Conservation (phyloP, 2,888 invertebrate species). For the Cheilosia urbana region DNA sequence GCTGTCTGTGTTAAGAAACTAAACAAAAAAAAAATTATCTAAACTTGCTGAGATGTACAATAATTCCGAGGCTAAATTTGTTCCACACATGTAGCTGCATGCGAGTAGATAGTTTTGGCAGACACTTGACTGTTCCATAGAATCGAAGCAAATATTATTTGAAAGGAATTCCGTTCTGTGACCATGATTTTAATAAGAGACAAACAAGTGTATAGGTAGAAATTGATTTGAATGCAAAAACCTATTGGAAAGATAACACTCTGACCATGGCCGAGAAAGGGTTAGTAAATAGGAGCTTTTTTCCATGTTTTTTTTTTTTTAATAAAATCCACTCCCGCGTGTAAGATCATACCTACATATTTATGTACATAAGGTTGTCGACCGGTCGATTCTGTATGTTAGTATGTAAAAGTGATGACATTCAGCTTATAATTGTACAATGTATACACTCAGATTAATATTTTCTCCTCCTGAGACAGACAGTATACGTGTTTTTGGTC, state of each 20-base stretch:
- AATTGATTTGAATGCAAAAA: conserved; percentile 1
- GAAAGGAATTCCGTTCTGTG: neutral
- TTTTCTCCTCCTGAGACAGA: conserved; percentile 42
- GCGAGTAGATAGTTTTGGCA: neutral
- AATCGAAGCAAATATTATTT: conserved; percentile 19
- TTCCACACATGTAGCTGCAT: conserved; percentile 20
- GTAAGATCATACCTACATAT: conserved; percentile 24
- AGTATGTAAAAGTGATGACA: conserved; percentile 49
- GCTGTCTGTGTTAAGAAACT: conserved; percentile 26
- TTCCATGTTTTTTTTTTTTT: conserved; percentile 20
- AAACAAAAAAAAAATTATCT: conserved; percentile 13
- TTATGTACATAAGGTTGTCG: conserved; percentile 63
- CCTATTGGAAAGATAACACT: conserved; percentile 27
- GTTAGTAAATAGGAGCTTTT: conserved; percentile 60
- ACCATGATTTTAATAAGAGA: conserved; percentile 3
- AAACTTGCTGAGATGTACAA: conserved; percentile 30
- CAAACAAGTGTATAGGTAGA: conserved; percentile 26
- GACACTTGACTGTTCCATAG: conserved; percentile 21
- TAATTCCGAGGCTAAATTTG: conserved; percentile 37
- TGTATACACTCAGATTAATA: neutral
- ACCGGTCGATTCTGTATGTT: conserved; percentile 67
- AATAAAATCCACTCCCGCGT: conserved; percentile 42
- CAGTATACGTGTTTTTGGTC: conserved; percentile 22
- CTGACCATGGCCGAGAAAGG: conserved; percentile 71
- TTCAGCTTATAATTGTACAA: conserved; percentile 12